Conservation (phyloP, 2,113 vertebrate genomes). For the Corythornis madagascariensis region DNA sequence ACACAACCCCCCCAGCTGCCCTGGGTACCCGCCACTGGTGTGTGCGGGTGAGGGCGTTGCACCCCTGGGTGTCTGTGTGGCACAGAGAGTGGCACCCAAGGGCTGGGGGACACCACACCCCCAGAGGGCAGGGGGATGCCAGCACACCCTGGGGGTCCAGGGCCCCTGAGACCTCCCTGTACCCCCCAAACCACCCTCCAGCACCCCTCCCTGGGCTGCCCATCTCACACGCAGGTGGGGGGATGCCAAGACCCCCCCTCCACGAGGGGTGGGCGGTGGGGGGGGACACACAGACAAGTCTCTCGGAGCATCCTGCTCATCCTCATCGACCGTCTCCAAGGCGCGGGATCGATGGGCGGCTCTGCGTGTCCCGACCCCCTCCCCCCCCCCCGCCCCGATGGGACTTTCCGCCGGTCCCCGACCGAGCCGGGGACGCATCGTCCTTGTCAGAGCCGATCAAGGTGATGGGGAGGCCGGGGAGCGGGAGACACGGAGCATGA, state of each 20-base stretch:
- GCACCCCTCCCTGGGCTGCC: no score
- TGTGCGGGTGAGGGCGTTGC: background rate
- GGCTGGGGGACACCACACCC: background rate
- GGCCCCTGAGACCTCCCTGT: fast-evolving
- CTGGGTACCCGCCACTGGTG: background rate
- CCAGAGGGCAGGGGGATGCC: background rate
- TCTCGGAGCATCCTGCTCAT: background rate
- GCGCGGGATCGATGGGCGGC: background rate
- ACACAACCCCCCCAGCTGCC: no score
- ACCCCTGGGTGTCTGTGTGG: background rate
- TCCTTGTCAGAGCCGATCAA: slow-evolving; percentile 33
- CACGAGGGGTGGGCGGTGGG: background rate
- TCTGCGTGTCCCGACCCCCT: background rate
- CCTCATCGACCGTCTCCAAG: background rate
- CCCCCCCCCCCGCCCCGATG: background rate
- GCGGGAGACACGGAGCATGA: background rate
- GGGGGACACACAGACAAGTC: background rate
- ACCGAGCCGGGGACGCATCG: background rate
- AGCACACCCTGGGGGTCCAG: no score
- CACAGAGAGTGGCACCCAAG: background rate
- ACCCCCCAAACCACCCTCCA: background rate
- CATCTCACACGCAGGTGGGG: fast-evolving
- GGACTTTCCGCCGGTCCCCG: background rate
- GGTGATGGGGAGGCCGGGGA: background rate
- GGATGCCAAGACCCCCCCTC: background rate